Base-by-base conservation (phyloP, 2,888 invertebrate genomes). In the Lithodes maja region DNA sequence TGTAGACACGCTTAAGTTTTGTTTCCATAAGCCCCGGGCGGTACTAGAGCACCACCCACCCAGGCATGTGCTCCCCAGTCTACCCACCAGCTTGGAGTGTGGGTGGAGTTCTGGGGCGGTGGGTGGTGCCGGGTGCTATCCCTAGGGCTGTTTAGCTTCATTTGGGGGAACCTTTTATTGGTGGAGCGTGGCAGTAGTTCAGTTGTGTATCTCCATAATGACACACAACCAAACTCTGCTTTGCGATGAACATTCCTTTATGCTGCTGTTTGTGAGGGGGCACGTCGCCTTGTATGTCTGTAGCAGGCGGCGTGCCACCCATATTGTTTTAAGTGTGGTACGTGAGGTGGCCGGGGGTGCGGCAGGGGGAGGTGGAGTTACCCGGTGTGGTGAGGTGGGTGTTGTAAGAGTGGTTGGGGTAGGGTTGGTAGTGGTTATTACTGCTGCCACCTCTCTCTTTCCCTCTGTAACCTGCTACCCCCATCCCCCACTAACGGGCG, bases 171-270 rank as follows among this genome's bases (percentile, higher is more conserved):
- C 88, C 88, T 88, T 88, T 55, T 88, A 84, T 84, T 84, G 87
- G 78, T 83, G 87, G 87, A 80, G 88, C 88, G 88, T 88, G 75
- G 88, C 84, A 61, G 84, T 80, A 88, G 88, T 88, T 84, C 55
- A 80, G 88, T 88, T 88, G 88, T 83, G 88, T 88, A 84, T 88
- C 80, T 84, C 33, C 79, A 80, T 50, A 83, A 55, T 69, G 88
- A 88, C 84, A 88, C 80, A 77, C 84, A 84, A 88, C 84, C 50
- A 84, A 88, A 88, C 88, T 88, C 84, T 74, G 84, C 84, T 82
- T 84, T 84, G 88, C 84, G 88, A 88, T 88, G 88, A 88, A 88
- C 88, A 88, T 88, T 88, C 88, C 88, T 88, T 88, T 88, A 75
- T 69, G 82, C 88, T 88, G 88, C 84, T 88, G 88, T 88, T 84